A percentile compares a stretch with the other conserved stretches of the same genome.
phyloP scores from a whole-genome alignment of 1,140 invertebrate genomes.

The Anastatus disparis region DNA sequence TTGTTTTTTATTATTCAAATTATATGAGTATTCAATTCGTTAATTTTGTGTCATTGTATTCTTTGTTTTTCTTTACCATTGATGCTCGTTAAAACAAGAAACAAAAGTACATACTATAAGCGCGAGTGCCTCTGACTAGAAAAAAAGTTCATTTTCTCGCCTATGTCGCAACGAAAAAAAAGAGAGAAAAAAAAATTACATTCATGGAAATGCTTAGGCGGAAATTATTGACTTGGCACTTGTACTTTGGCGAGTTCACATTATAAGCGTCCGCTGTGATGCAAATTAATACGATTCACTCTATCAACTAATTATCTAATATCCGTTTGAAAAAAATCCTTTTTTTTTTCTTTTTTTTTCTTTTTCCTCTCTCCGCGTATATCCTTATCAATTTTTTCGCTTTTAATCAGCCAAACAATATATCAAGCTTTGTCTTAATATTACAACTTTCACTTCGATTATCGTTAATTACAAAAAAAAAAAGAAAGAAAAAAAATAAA shows the following conservation, averaged over 20 bases:
- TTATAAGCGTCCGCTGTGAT: conserved; percentile 15
- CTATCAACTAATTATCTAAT: conserved; percentile 20
- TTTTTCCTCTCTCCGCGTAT: not conserved
- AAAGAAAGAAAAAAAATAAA: conserved; percentile 8
- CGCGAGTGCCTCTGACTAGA: conserved; percentile 29
- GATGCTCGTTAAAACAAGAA: not conserved
- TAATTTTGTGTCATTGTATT: conserved; percentile 1
- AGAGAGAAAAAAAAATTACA: conserved; percentile 8
- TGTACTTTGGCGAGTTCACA: not conserved
- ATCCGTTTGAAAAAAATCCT: not conserved
- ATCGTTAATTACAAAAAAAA: conserved; percentile 12
- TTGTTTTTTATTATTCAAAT: conserved; percentile 1
- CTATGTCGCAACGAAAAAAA: conserved; percentile 4
- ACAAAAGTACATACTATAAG: conserved; percentile 8
- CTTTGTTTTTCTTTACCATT: too few relatives aligned
- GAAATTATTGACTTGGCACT: conserved; percentile 30
- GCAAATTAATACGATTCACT: conserved; percentile 6
- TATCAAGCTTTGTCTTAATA: not conserved
- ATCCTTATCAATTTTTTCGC: not conserved
- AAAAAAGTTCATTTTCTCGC: conserved; percentile 9
- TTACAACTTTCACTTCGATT: not conserved
- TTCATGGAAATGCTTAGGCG: conserved; percentile 29
- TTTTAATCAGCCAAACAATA: not conserved
- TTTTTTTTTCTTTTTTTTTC: too few relatives aligned
- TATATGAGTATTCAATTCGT: not conserved